A percentile compares a stretch with the other conserved stretches of the same genome.
phyloP scores from a whole-genome alignment of 2,113 vertebrate species.

The Phylloscopus whistleri region DNA sequence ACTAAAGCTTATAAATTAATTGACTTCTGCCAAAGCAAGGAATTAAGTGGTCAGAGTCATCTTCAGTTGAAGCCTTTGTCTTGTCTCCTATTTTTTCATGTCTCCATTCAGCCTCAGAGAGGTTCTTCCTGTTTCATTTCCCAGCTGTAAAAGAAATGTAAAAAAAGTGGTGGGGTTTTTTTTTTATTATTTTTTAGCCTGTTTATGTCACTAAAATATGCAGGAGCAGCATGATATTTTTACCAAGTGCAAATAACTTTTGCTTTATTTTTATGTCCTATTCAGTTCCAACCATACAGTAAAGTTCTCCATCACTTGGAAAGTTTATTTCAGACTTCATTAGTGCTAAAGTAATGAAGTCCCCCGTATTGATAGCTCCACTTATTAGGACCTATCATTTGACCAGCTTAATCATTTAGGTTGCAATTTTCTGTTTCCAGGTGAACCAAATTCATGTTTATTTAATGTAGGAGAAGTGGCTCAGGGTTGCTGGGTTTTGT shows the following conservation, averaged over 20 bases:
- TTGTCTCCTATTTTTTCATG: not conserved
- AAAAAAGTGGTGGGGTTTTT: too few species aligned
- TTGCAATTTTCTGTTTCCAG: not conserved
- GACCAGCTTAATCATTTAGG: not conserved
- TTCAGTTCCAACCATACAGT: not conserved
- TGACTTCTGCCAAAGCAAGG: not conserved
- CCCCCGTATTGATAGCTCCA: not conserved
- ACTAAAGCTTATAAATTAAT: not conserved
- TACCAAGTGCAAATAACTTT: not conserved
- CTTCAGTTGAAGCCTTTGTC: not conserved
- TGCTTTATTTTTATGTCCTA: not conserved
- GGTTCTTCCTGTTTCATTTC: not conserved
- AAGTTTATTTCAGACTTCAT: not conserved
- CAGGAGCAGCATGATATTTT: not conserved
- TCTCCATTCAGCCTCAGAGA: not conserved
- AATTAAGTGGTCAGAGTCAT: not conserved
- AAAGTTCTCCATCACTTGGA: not conserved
- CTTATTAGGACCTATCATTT: not conserved
- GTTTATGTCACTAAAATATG: not conserved
- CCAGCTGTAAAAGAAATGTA: not conserved
- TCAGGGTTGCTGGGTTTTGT: not conserved
- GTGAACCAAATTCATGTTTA: not conserved
- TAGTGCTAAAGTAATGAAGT: not conserved
- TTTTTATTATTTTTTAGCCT: not conserved
- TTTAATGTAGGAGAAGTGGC: not conserved